Conservation (phyloP, 2,113 vertebrate species). For the Onychostoma macrolepis region DNA sequence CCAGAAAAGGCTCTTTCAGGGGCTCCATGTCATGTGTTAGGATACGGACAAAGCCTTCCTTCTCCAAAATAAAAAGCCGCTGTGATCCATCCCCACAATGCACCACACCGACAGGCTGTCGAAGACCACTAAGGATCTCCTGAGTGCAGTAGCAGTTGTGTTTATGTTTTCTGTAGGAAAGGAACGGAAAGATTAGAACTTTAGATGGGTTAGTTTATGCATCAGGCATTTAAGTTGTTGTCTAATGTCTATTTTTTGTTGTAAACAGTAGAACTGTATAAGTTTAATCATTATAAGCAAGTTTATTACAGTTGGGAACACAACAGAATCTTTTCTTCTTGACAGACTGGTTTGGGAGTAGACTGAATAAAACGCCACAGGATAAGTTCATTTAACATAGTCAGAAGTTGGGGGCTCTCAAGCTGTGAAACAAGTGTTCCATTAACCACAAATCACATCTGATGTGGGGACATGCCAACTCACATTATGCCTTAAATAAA, state of each 20-base stretch:
- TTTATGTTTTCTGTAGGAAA: constrained; percentile 92
- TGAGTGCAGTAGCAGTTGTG: constrained; percentile 98
- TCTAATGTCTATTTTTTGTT: neutral
- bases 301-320: neutral
- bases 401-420: constrained; percentile 12
- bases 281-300: neutral
- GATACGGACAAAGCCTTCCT: constrained; percentile 95
- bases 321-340: neutral
- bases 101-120: constrained; percentile 88
- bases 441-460: constrained; percentile 46
- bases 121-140: constrained; percentile 90
- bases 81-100: constrained; percentile 94
- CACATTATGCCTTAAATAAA: constrained; percentile 32
- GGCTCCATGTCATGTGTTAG: constrained; percentile 87
- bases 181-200: neutral
- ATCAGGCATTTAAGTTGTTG: neutral
- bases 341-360: neutral
- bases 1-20: constrained; percentile 94
- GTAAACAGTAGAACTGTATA: neutral
- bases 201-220: neutral
- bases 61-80: constrained; percentile 95
- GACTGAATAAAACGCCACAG: neutral
- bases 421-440: constrained; percentile 54
- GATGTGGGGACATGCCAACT: constrained; percentile 35
- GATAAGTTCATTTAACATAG: constrained; percentile 8